phyloP scores from a whole-genome alignment of 2,888 invertebrate genomes.

The Tenthredo distinguenda region DNA sequence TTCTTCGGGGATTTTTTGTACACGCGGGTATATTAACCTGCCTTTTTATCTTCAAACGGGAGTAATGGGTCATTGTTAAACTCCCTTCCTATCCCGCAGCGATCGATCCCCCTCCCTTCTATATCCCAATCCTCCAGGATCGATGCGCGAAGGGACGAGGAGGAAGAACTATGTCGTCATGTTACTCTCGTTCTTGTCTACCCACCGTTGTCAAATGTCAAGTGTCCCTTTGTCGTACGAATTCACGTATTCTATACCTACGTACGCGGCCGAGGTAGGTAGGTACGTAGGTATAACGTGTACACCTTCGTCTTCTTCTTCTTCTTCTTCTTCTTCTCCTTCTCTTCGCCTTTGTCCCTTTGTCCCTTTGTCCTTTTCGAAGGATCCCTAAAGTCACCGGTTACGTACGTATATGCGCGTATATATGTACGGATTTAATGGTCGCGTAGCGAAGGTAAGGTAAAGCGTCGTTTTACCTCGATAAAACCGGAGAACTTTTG shows the following conservation, averaged over 20 bases:
- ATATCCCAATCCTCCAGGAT: background rate
- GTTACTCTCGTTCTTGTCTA: background rate
- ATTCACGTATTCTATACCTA: background rate
- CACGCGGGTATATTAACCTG: background rate
- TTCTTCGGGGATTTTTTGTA: background rate
- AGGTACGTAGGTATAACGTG: background rate
- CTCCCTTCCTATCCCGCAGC: background rate
- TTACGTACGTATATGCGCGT: background rate
- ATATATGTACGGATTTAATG: background rate
- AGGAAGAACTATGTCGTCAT: background rate
- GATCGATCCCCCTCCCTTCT: background rate
- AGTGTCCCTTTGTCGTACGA: background rate
- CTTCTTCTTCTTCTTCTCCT: background rate
- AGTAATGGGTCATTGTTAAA: slow-evolving; percentile 1
- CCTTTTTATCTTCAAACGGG: background rate
- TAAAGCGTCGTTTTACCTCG: background rate
- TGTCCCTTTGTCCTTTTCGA: slow-evolving; percentile 9
- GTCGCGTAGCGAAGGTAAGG: background rate
- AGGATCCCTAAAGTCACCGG: background rate
- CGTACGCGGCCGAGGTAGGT: background rate
- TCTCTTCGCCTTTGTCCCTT: background rate
- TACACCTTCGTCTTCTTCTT: background rate
- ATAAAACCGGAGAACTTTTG: background rate
- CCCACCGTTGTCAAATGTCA: background rate
- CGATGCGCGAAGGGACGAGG: background rate